Evolutionary conservation across 2,888 invertebrate genomes (phyloP).

Genomic region (Limnephilus rhombicus): DNA sequence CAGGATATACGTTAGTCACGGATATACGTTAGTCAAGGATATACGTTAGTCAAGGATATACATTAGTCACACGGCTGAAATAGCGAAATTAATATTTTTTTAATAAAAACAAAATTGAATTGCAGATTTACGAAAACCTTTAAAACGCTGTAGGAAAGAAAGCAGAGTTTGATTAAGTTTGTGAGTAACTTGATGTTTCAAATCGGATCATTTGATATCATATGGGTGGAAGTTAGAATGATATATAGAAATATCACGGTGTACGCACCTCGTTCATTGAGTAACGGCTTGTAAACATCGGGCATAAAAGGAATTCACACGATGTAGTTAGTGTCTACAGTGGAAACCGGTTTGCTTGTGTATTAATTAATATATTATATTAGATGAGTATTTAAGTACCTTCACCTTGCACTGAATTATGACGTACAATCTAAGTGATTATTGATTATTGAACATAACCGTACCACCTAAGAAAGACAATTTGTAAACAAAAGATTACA

Average conservation of each 20-base stretch:
- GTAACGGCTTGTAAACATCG: background rate
- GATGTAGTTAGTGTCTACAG: background rate
- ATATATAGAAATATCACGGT: background rate
- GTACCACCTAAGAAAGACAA: background rate
- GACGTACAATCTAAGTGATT: background rate
- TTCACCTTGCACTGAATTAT: background rate
- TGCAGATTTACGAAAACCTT: no score
- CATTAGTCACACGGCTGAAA: no score
- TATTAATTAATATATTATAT: background rate
- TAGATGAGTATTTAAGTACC: background rate
- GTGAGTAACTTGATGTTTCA: no score
- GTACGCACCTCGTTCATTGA: background rate
- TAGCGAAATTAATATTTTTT: no score
- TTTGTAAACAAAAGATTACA: background rate
- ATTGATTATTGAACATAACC: background rate
- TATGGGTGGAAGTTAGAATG: background rate
- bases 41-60: no score
- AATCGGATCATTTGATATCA: background rate
- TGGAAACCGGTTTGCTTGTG: background rate
- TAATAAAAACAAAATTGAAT: no score
- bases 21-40: no score
- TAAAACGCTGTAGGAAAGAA: no score
- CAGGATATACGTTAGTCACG: no score
- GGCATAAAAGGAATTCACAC: background rate
- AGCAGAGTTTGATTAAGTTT: no score